phyloP scores from a whole-genome alignment of 2,888 invertebrate genomes.

The Anagyrus pseudococci region DNA sequence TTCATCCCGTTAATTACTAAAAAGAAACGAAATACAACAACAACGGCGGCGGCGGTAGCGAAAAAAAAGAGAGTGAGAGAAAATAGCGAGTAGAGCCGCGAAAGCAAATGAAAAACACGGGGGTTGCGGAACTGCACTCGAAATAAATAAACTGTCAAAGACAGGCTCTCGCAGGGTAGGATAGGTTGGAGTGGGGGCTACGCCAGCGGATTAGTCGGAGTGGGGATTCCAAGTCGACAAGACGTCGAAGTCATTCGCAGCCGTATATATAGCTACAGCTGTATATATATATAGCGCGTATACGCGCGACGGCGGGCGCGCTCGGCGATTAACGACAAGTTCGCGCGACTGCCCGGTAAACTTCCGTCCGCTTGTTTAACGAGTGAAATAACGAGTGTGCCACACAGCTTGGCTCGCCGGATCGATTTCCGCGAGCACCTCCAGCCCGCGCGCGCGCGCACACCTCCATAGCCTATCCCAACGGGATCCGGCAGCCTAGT shows the following conservation, averaged over 20 bases:
- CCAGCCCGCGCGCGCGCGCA: neutral
- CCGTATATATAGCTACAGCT: neutral
- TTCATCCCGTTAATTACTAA: neutral
- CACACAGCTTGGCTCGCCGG: slow-evolving; percentile 9
- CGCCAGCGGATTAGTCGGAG: neutral
- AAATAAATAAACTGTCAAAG: slow-evolving; percentile 33
- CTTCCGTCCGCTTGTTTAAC: slow-evolving; percentile 25
- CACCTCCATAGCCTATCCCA: too few species aligned
- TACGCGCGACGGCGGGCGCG: too few species aligned
- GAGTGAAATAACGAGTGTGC: slow-evolving; percentile 32
- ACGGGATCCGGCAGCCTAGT: too few species aligned
- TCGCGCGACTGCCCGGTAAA: slow-evolving; percentile 9
- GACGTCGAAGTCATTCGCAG: slow-evolving; percentile 10
- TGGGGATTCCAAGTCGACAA: slow-evolving; percentile 14
- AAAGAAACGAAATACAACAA: neutral
- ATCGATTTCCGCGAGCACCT: slow-evolving; percentile 27
- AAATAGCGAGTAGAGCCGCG: neutral
- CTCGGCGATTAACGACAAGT: slow-evolving; percentile 26
- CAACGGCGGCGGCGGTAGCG: neutral
- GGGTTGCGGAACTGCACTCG: neutral
- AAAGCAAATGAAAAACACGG: neutral
- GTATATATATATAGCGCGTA: neutral
- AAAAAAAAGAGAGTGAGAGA: neutral
- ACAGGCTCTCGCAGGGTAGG: neutral
- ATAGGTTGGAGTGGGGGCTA: neutral